Evolutionary conservation across 2,113 vertebrate genomes (phyloP), one percentile per base, ranked within the genome.

Genomic region (Mormyrus lacerda): DNA sequence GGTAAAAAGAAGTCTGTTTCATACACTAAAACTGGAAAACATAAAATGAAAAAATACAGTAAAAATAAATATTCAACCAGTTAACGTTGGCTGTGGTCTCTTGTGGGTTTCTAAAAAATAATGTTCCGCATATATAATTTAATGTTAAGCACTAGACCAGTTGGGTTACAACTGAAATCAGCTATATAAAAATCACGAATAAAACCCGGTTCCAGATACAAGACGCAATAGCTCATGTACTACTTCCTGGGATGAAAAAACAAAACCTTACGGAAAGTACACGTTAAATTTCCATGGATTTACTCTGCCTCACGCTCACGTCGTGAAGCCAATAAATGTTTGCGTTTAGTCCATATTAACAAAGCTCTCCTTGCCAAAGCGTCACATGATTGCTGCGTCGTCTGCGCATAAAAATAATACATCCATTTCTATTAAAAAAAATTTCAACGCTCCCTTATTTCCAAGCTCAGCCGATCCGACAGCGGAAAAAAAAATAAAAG

Each of bases 291-390:
- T 91, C 91, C 51, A 79, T 79, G 44, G 45, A 21, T 91, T 92
- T 94, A 79, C 87, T 69, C 47, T 11, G 89, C 50, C 50, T 94
- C 95, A 96, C 94, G 4, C n/a, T 93, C 58, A 51, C 76, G 58
- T 2, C 24, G 42, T 85, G 58, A 53, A n/a, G 39, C 65, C 87
- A 31, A 51, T 42, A 65, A 79, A n/a, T 47, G 7, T 83, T 11
- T 76, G 24, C 90, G 82, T 69, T 50, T 51, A 88, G 39, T 39
- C 76, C 83, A 85, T 91, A 92, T 94, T 93, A 93, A 93, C 92
- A 91, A 27, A 24, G 2, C 1, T 83, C 0, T 10, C 47, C 82
- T 90, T 31, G 83, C 90, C 73, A 5, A 44, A 17, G 61, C 58
- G 51, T 88, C 89, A 93, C 53, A 89, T 51, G 76, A 31, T 35